phyloP scores from a whole-genome alignment of 2,113 vertebrate genomes.

The Mandrillus leucophaeus region DNA sequence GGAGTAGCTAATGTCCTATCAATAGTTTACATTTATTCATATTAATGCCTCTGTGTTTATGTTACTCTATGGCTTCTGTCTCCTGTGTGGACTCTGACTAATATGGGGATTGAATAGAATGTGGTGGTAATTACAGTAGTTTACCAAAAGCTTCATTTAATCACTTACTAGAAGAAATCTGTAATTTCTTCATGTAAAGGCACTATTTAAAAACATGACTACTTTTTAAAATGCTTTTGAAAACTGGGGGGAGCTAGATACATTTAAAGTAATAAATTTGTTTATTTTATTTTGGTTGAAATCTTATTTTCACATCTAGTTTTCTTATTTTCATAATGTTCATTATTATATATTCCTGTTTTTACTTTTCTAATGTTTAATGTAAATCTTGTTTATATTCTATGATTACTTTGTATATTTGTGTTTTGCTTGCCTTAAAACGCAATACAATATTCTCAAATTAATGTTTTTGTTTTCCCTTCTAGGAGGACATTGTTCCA shows the following conservation, averaged over 20 bases:
- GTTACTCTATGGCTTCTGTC: neutral
- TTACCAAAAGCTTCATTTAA: neutral
- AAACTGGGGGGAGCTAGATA: neutral
- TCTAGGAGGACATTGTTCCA: neutral
- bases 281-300: neutral
- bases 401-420: neutral
- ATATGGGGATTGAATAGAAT: neutral
- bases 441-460: neutral
- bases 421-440: conserved; percentile 7
- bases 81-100: neutral
- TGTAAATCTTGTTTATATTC: neutral
- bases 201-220: neutral
- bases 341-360: neutral
- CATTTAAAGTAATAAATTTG: neutral
- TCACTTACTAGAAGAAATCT: neutral
- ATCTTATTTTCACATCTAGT: neutral
- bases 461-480: neutral
- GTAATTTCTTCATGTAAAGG: neutral
- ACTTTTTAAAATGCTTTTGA: neutral
- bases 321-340: neutral
- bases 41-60: neutral
- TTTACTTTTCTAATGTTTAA: neutral
- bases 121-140: neutral
- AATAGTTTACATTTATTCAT: neutral
- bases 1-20: neutral